These are phyloP conservation scores for Andricus quercusramuli DNA, from an alignment of 2,888 invertebrate genomes.

Conservation along the genomic window DNA sequence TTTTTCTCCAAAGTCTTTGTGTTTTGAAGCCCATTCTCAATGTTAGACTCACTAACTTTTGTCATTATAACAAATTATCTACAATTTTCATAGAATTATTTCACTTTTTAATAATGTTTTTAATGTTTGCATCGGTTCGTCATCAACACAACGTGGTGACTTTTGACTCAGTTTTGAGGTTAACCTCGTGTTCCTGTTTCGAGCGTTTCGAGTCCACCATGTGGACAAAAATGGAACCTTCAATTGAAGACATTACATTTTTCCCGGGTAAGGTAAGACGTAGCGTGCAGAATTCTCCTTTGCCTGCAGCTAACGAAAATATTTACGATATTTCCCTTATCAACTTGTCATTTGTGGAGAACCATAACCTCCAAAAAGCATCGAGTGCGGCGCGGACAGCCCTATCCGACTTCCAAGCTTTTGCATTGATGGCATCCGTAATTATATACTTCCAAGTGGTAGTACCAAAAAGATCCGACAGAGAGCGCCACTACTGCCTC, in stretches of 20 bases:
- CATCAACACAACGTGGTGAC: not conserved
- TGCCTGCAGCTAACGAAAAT: not conserved
- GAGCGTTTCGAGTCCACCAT: not conserved
- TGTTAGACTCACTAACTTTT: not conserved
- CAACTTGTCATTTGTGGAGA: not conserved
- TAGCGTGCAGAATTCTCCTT: not conserved
- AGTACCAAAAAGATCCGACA: no score
- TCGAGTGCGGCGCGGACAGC: not conserved
- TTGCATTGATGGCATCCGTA: no score
- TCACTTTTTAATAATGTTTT: not conserved
- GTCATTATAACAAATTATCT: constrained; percentile 5
- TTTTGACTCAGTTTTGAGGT: not conserved
- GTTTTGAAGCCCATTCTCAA: not conserved
- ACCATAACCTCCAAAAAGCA: no score
- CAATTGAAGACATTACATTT: not conserved
- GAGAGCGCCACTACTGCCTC: no score
- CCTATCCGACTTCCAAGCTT: no score
- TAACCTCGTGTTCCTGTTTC: constrained; percentile 3
- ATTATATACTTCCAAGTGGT: no score
- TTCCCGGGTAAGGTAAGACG: not conserved
- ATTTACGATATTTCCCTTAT: not conserved
- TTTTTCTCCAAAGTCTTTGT: not conserved
- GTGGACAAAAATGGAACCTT: not conserved
- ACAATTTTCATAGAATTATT: not conserved
- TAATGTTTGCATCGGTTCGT: not conserved